Evolutionary conservation across 2,797 vertebrate genomes (phyloP).

Genomic region (Sciaenops ocellatus): DNA sequence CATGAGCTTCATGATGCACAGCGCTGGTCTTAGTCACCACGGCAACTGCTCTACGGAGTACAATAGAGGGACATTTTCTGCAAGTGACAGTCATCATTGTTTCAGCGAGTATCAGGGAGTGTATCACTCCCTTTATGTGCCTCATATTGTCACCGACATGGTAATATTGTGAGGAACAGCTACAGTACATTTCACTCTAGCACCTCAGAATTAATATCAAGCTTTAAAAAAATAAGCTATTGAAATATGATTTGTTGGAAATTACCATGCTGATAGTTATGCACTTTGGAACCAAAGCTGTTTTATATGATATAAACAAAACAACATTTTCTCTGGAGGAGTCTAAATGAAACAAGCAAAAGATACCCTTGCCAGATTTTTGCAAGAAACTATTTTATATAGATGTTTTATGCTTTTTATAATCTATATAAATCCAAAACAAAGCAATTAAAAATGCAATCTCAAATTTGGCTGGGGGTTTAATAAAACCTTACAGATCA

Average conservation of each 20-base stretch:
- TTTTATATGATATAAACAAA: neutral
- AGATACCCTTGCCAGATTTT: neutral
- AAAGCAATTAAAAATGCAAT: neutral
- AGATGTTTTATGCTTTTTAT: neutral
- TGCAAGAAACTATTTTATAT: neutral
- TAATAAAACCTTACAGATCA: neutral
- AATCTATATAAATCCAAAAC: neutral
- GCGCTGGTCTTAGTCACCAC: conserved; percentile 77
- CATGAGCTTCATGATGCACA: conserved; percentile 72
- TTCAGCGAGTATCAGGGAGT: conserved; percentile 2
- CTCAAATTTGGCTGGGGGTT: neutral
- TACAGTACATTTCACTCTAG: neutral
- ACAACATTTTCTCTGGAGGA: neutral
- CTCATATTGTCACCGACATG: conserved; percentile 12
- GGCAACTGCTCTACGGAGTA: conserved; percentile 70
- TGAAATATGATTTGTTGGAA: neutral
- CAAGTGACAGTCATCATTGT: conserved; percentile 48
- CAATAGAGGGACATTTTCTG: conserved; percentile 39
- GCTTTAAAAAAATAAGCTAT: neutral
- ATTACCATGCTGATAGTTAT: neutral
- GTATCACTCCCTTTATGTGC: neutral
- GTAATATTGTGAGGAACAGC: conserved; percentile 5
- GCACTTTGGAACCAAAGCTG: neutral
- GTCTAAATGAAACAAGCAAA: neutral
- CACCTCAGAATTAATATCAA: neutral